Evolutionary conservation across 2,113 vertebrate species (phyloP).

Genomic region (Xerus inauris): DNA sequence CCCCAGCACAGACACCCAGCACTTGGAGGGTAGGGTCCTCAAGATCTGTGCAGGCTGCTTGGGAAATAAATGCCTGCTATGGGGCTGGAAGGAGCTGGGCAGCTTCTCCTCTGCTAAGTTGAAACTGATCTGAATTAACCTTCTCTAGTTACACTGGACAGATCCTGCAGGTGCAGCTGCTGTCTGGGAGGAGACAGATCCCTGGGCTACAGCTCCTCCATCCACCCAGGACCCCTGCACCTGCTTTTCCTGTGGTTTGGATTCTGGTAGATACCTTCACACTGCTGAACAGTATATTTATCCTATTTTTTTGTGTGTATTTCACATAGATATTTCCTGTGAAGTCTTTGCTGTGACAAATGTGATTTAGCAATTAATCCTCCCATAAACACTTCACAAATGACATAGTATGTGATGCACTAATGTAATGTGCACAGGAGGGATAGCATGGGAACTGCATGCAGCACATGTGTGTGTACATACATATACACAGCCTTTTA

Average conservation of each 20-base stretch:
- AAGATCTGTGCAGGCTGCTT: neutral
- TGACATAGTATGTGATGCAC: neutral
- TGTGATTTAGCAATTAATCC: neutral
- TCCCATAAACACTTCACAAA: neutral
- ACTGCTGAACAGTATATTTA: fast-evolving
- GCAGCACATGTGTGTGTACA: neutral
- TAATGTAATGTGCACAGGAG: too few species aligned
- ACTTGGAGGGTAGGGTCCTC: too few species aligned
- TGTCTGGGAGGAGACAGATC: neutral
- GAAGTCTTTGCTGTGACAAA: neutral
- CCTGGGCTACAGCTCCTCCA: too few species aligned
- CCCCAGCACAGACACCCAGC: neutral
- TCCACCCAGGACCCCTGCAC: too few species aligned
- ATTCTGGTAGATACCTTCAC: fast-evolving
- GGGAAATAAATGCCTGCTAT: too few species aligned
- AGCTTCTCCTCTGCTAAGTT: neutral
- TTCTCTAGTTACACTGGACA: neutral
- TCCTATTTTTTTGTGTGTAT: fast-evolving
- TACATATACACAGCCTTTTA: too few species aligned
- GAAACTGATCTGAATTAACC: too few species aligned
- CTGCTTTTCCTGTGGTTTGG: too few species aligned
- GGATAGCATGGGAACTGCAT: neutral
- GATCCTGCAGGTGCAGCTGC: fast-evolving
- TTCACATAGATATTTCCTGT: neutral
- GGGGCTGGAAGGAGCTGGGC: neutral